Conservation (phyloP, 2,888 invertebrate genomes). For the Drosophila hamatofila region DNA sequence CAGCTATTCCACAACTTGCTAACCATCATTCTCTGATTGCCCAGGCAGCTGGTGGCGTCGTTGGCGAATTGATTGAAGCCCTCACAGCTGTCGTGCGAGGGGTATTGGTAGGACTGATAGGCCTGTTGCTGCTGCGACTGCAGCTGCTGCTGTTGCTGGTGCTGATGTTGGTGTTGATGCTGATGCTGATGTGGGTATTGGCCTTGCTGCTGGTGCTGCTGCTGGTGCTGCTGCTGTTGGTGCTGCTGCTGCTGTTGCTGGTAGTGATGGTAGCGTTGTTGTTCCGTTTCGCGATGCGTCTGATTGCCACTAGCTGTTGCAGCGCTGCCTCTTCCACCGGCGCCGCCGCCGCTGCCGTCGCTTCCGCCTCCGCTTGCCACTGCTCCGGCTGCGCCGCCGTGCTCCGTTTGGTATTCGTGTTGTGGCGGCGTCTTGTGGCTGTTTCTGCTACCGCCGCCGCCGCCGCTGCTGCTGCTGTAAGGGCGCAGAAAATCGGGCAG, state of each 20-base stretch:
- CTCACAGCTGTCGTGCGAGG: conserved; percentile 81
- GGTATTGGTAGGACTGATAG: conserved; percentile 67
- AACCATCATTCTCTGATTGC: conserved; percentile 85
- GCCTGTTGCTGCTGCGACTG: conserved; percentile 64
- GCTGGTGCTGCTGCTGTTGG: not conserved
- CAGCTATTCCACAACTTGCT: conserved; percentile 85
- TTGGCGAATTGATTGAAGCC: conserved; percentile 82
- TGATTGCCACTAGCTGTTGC: conserved; percentile 19
- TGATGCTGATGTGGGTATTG: conserved; percentile 54
- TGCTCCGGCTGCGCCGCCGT: conserved; percentile 70
- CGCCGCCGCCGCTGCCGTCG: conserved; percentile 44
- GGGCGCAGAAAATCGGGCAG: conserved; percentile 72
- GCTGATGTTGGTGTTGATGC: conserved; percentile 51
- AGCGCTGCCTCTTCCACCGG: not conserved
- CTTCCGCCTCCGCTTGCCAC: conserved; percentile 36
- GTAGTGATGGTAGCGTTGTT: conserved; percentile 65
- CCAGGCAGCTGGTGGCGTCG: conserved; percentile 80
- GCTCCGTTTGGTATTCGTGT: conserved; percentile 76
- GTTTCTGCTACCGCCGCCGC: conserved; percentile 68
- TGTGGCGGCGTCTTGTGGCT: conserved; percentile 78
- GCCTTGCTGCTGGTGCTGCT: conserved; percentile 46
- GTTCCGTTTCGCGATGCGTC: conserved; percentile 55
- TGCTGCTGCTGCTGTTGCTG: conserved; percentile 48
- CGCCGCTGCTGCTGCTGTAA: conserved; percentile 74
- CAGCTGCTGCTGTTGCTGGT: conserved; percentile 54